Percentiles rank a stretch among this genome's conserved stretches.
Evolutionary conservation across 2,888 invertebrate genomes (phyloP).

Genomic region (Sinopyrophorus schimmeli): DNA sequence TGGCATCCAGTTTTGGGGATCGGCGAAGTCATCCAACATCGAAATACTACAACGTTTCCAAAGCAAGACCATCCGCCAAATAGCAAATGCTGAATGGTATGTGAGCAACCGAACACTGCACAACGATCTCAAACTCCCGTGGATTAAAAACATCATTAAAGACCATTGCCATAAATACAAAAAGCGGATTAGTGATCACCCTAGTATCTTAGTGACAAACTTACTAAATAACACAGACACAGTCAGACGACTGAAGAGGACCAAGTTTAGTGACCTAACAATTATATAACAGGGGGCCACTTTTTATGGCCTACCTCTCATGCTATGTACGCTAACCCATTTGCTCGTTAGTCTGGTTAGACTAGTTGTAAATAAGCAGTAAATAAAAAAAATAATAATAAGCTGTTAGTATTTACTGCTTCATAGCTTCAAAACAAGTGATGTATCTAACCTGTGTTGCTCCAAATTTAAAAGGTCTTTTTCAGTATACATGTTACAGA

Average conservation of each 20-base stretch:
- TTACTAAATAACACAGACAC: neutral
- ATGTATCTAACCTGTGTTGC: too few relatives aligned
- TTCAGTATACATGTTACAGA: too few relatives aligned
- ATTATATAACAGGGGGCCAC: too few relatives aligned
- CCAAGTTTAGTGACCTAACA: conserved; percentile 2
- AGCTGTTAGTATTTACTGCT: too few relatives aligned
- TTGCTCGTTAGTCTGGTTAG: neutral
- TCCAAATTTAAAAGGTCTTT: too few relatives aligned
- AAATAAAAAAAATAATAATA: too few relatives aligned
- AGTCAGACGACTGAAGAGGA: neutral
- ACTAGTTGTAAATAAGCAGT: conserved; percentile 1
- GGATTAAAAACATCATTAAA: neutral
- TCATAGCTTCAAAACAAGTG: too few relatives aligned
- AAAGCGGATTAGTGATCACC: neutral
- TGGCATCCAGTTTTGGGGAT: too few relatives aligned
- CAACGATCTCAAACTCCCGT: neutral
- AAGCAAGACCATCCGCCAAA: too few relatives aligned
- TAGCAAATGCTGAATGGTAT: neutral
- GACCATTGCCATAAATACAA: neutral
- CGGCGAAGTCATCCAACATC: too few relatives aligned
- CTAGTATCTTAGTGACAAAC: neutral
- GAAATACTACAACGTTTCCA: too few relatives aligned
- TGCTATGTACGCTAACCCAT: neutral
- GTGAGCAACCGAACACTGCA: neutral
- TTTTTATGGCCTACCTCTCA: neutral